Evolutionary conservation across 2,888 invertebrate species (phyloP), one percentile per base, ranked within the genome.

Genomic region (Branchipolynoe longqiensis): DNA sequence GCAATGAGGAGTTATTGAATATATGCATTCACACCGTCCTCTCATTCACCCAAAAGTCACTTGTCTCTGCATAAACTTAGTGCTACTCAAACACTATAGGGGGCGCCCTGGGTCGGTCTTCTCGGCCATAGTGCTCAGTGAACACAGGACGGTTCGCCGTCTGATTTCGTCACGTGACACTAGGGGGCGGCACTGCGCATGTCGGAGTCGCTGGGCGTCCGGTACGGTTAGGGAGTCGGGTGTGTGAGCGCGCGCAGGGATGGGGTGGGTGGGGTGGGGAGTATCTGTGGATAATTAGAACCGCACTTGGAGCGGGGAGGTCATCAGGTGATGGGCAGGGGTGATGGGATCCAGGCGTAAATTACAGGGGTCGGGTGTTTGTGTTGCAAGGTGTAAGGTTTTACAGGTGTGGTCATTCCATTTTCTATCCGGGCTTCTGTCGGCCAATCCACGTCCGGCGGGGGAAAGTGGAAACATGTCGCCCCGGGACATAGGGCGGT

Each of bases 351-450:
- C 33, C 33, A 69, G 69, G 33, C 36, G 36, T 38, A 69, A 69
- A 69, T 69, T 33, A 69, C 69, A 69, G 33, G 69, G 33, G 69
- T 69, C 69, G 69, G 69, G 18, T 69, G 69, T 69, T 33, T 69
- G 69, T 69, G 33, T 69, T 69, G 69, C n/a, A 69, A 38, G 69
- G 69, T 69, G 69, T 69, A 69, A 69, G 69, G 69, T 69, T 69
- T 69, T 69, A 69, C 69, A 69, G 69, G 69, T 69, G 69, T 33
- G 25, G 36, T 22, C 69, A 33, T 38, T 69, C 38, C 69, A 36
- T 38, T 28, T 69, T 33, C 14, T 36, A 33, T 69, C 36, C 33
- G 69, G 38, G 36, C n/a, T 14, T n/a, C 69, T 36, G 69, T 6
- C 69, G 8, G 38, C 12, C n/a, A n/a, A n/a, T n/a, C n/a, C n/a